A percentile compares a stretch with the other conserved stretches of the same genome.
Conservation (phyloP, 1,140 invertebrate species). For the Camponotus floridanus region DNA sequence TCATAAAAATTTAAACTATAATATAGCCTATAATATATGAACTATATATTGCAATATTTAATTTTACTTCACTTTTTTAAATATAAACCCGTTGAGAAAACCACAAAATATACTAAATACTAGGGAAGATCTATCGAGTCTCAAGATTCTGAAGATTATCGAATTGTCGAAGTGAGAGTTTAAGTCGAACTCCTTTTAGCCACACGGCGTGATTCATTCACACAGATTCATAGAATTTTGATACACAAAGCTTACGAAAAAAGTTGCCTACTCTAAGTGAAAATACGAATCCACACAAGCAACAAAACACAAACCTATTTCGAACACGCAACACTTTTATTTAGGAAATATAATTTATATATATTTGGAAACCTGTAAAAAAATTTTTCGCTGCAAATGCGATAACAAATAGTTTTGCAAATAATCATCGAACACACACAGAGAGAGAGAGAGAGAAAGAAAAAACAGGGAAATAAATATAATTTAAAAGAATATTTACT, state of each 20-base stretch:
- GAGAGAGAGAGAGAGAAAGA: too few species aligned
- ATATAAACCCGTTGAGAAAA: constrained; percentile 30
- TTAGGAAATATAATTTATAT: not conserved
- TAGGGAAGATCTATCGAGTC: constrained; percentile 10
- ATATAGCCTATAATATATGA: not conserved
- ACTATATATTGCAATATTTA: not conserved
- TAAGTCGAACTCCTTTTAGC: constrained; percentile 77
- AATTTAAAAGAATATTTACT: not conserved
- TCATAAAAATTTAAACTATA: not conserved
- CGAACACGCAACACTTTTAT: constrained; percentile 18
- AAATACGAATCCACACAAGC: constrained; percentile 24
- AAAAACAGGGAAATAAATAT: not conserved
- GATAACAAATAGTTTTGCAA: constrained; percentile 10
- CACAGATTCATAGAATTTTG: constrained; percentile 67
- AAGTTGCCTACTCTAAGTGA: constrained; percentile 55
- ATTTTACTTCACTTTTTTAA: not conserved
- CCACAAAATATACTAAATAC: not conserved
- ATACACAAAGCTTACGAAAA: constrained; percentile 77
- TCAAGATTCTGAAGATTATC: constrained; percentile 75
- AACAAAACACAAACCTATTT: constrained; percentile 27
- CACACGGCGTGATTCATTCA: constrained; percentile 76
- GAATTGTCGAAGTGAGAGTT: constrained; percentile 76
- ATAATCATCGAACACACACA: not conserved
- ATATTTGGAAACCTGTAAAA: not conserved
- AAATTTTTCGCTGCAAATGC: not conserved